phyloP scores from a whole-genome alignment of 1,140 invertebrate species.

The Cylas formicarius region DNA sequence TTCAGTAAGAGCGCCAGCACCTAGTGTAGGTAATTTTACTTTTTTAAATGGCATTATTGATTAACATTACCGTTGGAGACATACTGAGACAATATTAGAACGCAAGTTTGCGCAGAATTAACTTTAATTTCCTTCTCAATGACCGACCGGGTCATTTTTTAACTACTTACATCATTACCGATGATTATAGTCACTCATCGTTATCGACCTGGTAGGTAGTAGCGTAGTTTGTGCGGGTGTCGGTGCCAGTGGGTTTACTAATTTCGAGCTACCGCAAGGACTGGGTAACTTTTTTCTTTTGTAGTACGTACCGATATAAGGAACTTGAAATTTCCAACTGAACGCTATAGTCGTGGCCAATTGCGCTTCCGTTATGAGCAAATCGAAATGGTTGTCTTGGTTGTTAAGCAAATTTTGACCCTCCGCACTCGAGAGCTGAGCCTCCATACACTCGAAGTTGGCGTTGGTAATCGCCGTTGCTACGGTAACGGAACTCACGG shows the following conservation, averaged over 20 bases:
- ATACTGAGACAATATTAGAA: too few species aligned
- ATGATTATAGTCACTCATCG: too few species aligned
- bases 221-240: too few species aligned
- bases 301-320: slow-evolving; percentile 27
- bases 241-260: slow-evolving; percentile 1
- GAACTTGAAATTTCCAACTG: slow-evolving; percentile 28
- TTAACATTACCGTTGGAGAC: too few species aligned
- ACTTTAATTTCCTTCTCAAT: too few species aligned
- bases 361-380: slow-evolving; percentile 35
- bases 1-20: too few species aligned
- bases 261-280: slow-evolving; percentile 3
- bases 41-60: too few species aligned
- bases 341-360: slow-evolving; percentile 26
- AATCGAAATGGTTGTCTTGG: slow-evolving; percentile 35
- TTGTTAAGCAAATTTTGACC: slow-evolving; percentile 37
- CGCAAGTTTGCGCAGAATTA: too few species aligned
- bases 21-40: too few species aligned
- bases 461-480: neutral
- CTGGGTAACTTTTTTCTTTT: slow-evolving; percentile 3
- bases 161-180: too few species aligned
- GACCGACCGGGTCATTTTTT: too few species aligned
- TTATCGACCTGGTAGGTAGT: too few species aligned
- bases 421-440: slow-evolving; percentile 22
- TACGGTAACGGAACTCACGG: slow-evolving; percentile 2
- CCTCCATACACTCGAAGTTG: neutral